Evolutionary conservation across 2,888 invertebrate genomes (phyloP).

Genomic region (Melangyna quadrimaculata): DNA sequence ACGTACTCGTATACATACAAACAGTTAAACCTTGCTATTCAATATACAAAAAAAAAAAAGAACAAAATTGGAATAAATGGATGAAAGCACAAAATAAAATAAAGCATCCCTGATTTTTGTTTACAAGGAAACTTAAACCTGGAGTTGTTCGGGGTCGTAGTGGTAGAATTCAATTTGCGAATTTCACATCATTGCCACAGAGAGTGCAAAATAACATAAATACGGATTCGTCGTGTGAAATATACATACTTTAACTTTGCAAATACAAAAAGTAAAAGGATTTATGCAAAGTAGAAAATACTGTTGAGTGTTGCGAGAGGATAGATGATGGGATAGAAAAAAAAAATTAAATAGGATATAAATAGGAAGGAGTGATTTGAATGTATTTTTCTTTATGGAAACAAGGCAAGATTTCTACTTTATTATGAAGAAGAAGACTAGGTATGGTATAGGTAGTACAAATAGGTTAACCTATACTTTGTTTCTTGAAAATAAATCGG

Average conservation of each 20-base stretch:
- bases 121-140: constrained; percentile 45
- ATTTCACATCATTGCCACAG: constrained; percentile 19
- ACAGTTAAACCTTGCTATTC: background rate
- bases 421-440: background rate
- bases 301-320: background rate
- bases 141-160: background rate
- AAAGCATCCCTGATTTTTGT: constrained; percentile 36
- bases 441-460: no score
- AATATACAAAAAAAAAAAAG: background rate
- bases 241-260: constrained; percentile 17
- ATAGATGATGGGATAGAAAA: background rate
- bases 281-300: constrained; percentile 30
- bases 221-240: constrained; percentile 25
- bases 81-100: background rate
- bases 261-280: constrained; percentile 30
- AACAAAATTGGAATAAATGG: background rate
- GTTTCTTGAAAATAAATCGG: background rate
- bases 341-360: background rate
- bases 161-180: constrained; percentile 51
- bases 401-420: background rate
- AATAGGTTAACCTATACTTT: background rate
- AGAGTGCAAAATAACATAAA: constrained; percentile 49
- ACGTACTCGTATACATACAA: background rate
- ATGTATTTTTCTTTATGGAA: background rate
- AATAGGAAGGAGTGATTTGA: background rate